Base-by-base conservation (phyloP, 1,140 invertebrate species). In the Cecropterus lyciades region DNA sequence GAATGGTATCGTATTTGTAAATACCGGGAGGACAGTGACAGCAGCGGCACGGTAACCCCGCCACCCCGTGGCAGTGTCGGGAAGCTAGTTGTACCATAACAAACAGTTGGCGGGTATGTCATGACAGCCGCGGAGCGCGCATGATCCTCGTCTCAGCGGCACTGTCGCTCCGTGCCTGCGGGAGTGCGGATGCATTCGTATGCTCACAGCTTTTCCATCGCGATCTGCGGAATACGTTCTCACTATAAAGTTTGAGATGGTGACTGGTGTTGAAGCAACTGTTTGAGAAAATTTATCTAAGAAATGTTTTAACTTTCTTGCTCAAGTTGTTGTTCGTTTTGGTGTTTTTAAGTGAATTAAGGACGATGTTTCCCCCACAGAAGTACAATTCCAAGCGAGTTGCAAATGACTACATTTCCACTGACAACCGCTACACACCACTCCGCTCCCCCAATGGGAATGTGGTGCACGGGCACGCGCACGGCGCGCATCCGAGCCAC, bases 401-500 rank as follows among this genome's bases (percentile, higher is more conserved):
- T 93, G 90, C 92, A 87, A 86, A 92, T 93, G 93, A 93, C 79
- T 81, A 94, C 93, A 92, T 92, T 69, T 74, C 80, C 80, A 75
- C 87, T 80, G 87, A 90, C 65, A 84, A 75, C 71, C 82, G 81
- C 65, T 91, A 91, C 77, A 80, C 81, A 75, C 85, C 84, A 68
- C 82, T 89, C 53, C 79, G 85, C 72, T 91, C 89, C 73, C 89
- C 87, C 62, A 91, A 91, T 77, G 89, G 89, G 59, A 91, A 91
- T 82, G 82, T 92, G 60, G 59, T 83, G 92, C 59, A 63, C 11
- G 59, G 59, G 16, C 59, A 62, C 14, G 46, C 73, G 55, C 88
- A 89, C 69, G 81, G 81, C 77, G 13, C 24, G 3, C 95, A 96
- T 78, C 57, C 94, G 93, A 95, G 82, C 94, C 95, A 79, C 92